These are phyloP conservation scores for Ganaspis sp. DNA, from an alignment of 1,140 invertebrate species.

Conservation along the genomic window DNA sequence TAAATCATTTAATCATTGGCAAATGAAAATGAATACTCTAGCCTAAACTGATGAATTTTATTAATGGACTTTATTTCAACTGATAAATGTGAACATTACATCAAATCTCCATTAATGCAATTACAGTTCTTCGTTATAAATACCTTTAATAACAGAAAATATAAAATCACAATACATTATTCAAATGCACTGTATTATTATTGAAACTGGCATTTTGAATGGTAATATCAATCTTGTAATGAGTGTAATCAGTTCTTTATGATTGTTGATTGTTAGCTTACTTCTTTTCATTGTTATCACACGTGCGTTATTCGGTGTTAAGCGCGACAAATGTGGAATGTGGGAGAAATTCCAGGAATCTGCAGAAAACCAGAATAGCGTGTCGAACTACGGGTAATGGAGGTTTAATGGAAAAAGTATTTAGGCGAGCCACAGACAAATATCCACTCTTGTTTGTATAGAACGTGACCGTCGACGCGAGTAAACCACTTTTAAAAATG, in stretches of 20 bases:
- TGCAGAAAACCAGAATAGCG: conserved; percentile 27
- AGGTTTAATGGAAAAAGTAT: conserved; percentile 45
- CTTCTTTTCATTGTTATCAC: conserved; percentile 2
- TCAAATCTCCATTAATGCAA: too few relatives aligned
- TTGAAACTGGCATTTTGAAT: neutral
- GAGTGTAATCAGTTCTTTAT: neutral
- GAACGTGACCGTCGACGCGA: conserved; percentile 26
- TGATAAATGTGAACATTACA: too few relatives aligned
- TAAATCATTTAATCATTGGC: too few relatives aligned
- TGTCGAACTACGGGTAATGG: conserved; percentile 37
- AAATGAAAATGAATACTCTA: too few relatives aligned
- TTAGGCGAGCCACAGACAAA: conserved; percentile 33
- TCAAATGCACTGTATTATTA: neutral
- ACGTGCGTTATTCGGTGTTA: neutral
- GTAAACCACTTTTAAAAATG: conserved; percentile 50
- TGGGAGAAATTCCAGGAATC: neutral
- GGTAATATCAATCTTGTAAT: neutral
- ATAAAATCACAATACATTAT: too few relatives aligned
- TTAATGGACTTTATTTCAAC: too few relatives aligned
- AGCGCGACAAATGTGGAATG: neutral
- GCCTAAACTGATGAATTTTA: too few relatives aligned
- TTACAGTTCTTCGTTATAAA: too few relatives aligned
- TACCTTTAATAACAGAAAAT: too few relatives aligned
- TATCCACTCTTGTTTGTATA: conserved; percentile 15
- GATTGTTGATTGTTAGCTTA: neutral